Percentiles rank a stretch among this genome's conserved stretches.
These are phyloP conservation scores for Halictus rubicundus DNA, from an alignment of 1,140 invertebrate species.

Conservation along the genomic window DNA sequence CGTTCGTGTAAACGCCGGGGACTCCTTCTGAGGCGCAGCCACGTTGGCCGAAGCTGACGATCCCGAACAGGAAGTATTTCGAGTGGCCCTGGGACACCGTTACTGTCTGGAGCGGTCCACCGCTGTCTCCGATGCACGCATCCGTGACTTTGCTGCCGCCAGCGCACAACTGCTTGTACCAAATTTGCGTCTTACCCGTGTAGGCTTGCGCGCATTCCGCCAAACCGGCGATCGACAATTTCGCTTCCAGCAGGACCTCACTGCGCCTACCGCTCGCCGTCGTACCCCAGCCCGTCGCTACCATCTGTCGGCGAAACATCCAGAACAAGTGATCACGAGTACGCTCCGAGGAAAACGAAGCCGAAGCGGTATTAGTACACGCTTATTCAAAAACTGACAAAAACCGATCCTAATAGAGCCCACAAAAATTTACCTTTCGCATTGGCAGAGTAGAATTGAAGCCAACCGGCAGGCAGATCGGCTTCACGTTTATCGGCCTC, in stretches of 20 bases:
- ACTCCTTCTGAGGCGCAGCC: conserved; percentile 80
- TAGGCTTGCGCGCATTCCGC: conserved; percentile 78
- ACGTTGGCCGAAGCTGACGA: conserved; percentile 81
- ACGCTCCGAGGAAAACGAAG: too few relatives aligned
- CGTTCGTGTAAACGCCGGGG: conserved; percentile 84
- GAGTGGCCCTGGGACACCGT: conserved; percentile 59
- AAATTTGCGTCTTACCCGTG: conserved; percentile 69
- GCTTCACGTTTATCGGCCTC: conserved; percentile 77
- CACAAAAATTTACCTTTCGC: conserved; percentile 63
- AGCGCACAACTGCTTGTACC: conserved; percentile 83
- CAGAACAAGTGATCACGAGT: neutral
- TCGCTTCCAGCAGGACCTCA: conserved; percentile 80
- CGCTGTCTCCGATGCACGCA: conserved; percentile 79
- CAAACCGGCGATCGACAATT: conserved; percentile 77
- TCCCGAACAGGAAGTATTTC: conserved; percentile 78
- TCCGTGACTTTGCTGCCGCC: conserved; percentile 80
- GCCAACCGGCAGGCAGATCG: conserved; percentile 83
- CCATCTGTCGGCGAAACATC: conserved; percentile 52
- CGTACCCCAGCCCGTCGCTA: conserved; percentile 84
- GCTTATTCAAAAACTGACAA: neutral
- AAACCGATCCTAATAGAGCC: too few relatives aligned
- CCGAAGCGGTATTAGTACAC: too few relatives aligned
- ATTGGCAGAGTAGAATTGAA: conserved; percentile 48
- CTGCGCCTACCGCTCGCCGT: conserved; percentile 79
- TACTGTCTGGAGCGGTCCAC: conserved; percentile 78